These are phyloP conservation scores for Ceyx margarethae DNA, from an alignment of 2,113 vertebrate genomes.

Conservation along the genomic window DNA sequence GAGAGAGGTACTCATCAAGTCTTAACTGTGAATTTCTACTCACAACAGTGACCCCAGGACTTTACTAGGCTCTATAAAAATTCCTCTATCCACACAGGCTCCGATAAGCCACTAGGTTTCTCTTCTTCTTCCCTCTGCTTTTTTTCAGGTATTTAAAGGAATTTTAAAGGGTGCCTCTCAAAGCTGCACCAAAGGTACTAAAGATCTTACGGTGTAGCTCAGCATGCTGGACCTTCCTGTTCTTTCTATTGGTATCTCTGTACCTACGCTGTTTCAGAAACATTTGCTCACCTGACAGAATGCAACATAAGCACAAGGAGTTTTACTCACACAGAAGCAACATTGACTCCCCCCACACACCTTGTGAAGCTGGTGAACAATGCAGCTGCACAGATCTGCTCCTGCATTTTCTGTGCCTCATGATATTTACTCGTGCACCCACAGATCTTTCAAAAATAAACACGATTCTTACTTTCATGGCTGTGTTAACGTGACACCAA, in stretches of 20 bases:
- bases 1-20: neutral
- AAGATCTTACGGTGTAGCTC: neutral
- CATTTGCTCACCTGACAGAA: neutral
- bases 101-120: neutral
- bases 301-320: neutral
- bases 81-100: neutral
- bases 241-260: neutral
- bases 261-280: neutral
- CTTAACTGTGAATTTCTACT: neutral
- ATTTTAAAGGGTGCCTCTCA: neutral
- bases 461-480: slow-evolving; percentile 13
- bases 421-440: neutral
- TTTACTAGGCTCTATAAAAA: neutral
- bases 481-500: slow-evolving; percentile 35
- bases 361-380: neutral
- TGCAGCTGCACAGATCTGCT: neutral
- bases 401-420: neutral
- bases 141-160: neutral
- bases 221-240: neutral
- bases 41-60: neutral
- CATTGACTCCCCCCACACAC: neutral
- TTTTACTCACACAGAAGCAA: neutral
- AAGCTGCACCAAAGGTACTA: neutral
- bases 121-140: neutral
- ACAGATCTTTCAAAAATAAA: slow-evolving; percentile 25